These are phyloP conservation scores for Cryptotis parvus DNA, from an alignment of 2,113 vertebrate species.

Conservation along the genomic window DNA sequence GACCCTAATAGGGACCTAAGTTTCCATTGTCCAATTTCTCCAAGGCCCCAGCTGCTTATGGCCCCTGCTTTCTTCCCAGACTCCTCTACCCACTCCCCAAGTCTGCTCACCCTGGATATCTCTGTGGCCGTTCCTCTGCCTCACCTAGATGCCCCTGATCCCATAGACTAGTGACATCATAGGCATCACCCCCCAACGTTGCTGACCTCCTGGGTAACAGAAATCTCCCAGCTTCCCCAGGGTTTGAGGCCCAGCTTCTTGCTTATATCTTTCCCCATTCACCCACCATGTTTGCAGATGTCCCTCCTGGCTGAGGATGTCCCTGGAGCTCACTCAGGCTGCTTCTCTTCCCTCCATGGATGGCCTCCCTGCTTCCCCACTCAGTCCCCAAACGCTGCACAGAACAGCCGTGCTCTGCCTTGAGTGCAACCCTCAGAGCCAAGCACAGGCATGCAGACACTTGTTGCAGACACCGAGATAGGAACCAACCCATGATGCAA, in stretches of 20 bases:
- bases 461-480: background rate
- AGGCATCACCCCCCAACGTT: fast-evolving
- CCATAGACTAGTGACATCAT: fast-evolving
- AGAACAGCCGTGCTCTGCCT: background rate
- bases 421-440: fast-evolving
- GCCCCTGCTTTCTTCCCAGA: background rate
- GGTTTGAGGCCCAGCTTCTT: background rate
- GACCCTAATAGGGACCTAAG: background rate
- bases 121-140: fast-evolving
- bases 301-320: background rate
- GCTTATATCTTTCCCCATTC: background rate
- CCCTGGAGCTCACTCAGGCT: background rate
- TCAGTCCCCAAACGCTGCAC: background rate
- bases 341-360: background rate
- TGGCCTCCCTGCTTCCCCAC: too few relatives aligned
- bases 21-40: background rate
- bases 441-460: background rate
- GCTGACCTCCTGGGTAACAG: background rate
- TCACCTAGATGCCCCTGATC: fast-evolving
- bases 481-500: background rate
- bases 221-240: background rate
- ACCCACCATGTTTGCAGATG: too few relatives aligned
- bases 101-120: background rate
- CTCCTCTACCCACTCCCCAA: background rate
- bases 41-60: fast-evolving